Base-by-base conservation (phyloP, 2,888 invertebrate genomes). In the Ommatoiulus sabulosus region DNA sequence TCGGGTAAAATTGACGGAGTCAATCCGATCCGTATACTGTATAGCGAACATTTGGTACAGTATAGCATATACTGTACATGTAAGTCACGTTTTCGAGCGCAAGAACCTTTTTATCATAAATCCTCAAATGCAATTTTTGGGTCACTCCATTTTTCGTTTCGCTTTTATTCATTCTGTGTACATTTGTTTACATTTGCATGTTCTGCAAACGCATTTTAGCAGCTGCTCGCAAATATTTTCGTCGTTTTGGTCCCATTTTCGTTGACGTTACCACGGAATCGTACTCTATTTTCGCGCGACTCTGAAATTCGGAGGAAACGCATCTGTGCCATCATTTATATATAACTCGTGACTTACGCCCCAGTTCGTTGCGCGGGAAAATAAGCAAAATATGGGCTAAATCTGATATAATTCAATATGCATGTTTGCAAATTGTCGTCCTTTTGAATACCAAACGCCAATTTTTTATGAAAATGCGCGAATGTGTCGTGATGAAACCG, bases 181-280 rank as follows among this genome's bases (percentile, higher is more conserved):
- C 35, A 80, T 80, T 80, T 80, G 35, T 80, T 80, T 80, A 80
- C 35, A 80, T 80, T 80, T 80, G 80, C 80, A 80, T 80, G 80
- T 80, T 35, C 35, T 35, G 20, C 12, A 80, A 80, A 80, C 35
- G 80, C 20, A 24, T 80, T 35, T 35, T 35, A n/a, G 35, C 80
- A 80, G 80, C 80, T 80, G 80, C 24, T 80, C 12, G 80, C 80
- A 35, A 80, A 80, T 80, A 80, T 80, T 80, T 80, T 80, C 35
- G 0, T 80, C 80, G 80, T 80, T 80, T 80, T 15, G 80, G 80
- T 80, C 80, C 80, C 80, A 35, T 80, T 80, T 80, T 35, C 80
- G 80, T 80, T 80, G 80, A 80, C 80, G 35, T 80, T 35, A 80
- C 80, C 10, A 10, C 52, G 17, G 52, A 52, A 52, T 52, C 80